Percentiles rank a stretch among this genome's conserved stretches.
Evolutionary conservation across 1,140 invertebrate genomes (phyloP).

Genomic region (Drepana arcuata): DNA sequence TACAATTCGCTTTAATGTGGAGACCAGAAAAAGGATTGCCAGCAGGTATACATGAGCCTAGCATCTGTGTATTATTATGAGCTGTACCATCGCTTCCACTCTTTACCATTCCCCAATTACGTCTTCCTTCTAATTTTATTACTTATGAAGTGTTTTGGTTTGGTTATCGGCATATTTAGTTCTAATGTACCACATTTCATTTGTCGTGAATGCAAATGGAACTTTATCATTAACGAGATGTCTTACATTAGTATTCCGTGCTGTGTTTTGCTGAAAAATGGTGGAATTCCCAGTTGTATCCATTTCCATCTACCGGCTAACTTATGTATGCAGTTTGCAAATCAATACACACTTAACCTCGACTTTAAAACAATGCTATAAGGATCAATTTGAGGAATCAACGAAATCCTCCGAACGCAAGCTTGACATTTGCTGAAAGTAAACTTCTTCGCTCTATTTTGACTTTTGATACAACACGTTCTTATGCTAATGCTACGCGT

Average conservation of each 20-base stretch:
- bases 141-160: too few relatives aligned
- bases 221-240: slow-evolving; percentile 9
- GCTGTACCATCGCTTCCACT: too few relatives aligned
- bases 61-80: slow-evolving; percentile 48
- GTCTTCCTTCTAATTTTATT: too few relatives aligned
- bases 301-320: slow-evolving; percentile 18
- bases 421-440: too few relatives aligned
- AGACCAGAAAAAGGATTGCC: too few relatives aligned
- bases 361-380: not conserved
- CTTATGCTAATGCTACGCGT: not conserved
- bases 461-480: slow-evolving; percentile 1
- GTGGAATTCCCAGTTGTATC: slow-evolving; percentile 23
- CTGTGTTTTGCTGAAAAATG: slow-evolving; percentile 37
- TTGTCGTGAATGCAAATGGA: slow-evolving; percentile 1
- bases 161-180: too few relatives aligned
- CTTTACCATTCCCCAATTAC: too few relatives aligned
- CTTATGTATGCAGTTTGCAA: slow-evolving; percentile 4
- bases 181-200: too few relatives aligned
- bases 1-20: too few relatives aligned
- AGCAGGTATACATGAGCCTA: too few relatives aligned
- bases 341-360: slow-evolving; percentile 1
- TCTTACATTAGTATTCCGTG: slow-evolving; percentile 23
- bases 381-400: slow-evolving; percentile 1
- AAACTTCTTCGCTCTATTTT: too few relatives aligned
- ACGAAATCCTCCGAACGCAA: not conserved